These are phyloP conservation scores for Trichopoda pennipes DNA, from an alignment of 2,888 invertebrate species.

Conservation along the genomic window DNA sequence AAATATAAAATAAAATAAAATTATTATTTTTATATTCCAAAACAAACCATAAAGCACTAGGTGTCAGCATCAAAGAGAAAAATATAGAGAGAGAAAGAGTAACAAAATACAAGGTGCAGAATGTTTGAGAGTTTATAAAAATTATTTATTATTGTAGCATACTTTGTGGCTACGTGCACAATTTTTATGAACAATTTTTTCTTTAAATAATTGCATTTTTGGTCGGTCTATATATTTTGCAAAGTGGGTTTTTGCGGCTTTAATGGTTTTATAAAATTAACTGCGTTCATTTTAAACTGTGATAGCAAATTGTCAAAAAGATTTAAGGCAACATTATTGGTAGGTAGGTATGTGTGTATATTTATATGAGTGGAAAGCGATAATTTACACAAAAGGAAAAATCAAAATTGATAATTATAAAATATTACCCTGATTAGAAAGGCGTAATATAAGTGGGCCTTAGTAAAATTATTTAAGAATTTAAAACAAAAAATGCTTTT, in stretches of 20 bases:
- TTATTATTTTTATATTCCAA: background rate
- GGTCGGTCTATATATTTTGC: slow-evolving; percentile 25
- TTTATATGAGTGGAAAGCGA: too few relatives aligned
- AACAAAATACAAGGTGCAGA: too few relatives aligned
- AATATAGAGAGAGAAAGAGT: too few relatives aligned
- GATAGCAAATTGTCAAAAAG: slow-evolving; percentile 3
- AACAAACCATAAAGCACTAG: background rate
- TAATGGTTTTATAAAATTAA: slow-evolving; percentile 14
- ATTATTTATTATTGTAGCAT: slow-evolving; percentile 22
- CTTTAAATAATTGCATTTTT: slow-evolving; percentile 7
- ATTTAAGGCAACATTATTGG: background rate
- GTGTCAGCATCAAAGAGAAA: background rate
- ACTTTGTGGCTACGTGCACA: slow-evolving; percentile 16
- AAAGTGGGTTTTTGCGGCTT: slow-evolving; percentile 24
- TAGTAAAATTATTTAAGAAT: too few relatives aligned
- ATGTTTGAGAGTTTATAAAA: background rate
- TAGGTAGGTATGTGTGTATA: background rate
- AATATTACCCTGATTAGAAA: too few relatives aligned
- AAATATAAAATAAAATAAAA: slow-evolving; percentile 20
- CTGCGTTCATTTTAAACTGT: background rate
- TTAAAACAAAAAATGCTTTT: too few relatives aligned
- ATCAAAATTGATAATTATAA: too few relatives aligned
- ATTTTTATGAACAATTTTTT: slow-evolving; percentile 21
- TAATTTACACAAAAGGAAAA: too few relatives aligned
- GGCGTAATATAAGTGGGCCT: too few relatives aligned